phyloP scores from a whole-genome alignment of 2,113 vertebrate genomes.

The Himantopus leucocephalus region DNA sequence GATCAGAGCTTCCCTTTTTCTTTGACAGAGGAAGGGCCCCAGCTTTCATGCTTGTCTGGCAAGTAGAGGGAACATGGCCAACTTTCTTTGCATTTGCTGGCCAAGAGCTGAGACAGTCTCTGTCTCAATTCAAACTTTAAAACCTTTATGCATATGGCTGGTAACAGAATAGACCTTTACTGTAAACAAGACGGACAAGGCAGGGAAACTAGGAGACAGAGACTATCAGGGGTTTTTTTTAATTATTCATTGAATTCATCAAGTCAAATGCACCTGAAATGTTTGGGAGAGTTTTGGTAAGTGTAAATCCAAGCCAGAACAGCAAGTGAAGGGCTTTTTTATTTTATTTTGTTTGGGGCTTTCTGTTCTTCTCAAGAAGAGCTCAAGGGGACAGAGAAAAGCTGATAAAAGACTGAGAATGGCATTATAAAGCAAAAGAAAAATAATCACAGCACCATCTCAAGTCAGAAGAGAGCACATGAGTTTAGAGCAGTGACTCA shows the following conservation, averaged over 20 bases:
- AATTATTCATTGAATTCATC: background rate
- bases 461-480: background rate
- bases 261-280: background rate
- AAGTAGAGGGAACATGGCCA: constrained; percentile 41
- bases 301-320: background rate
- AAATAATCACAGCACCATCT: background rate
- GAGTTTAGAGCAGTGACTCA: background rate
- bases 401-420: background rate
- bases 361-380: background rate
- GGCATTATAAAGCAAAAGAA: background rate
- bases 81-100: constrained; percentile 28
- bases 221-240: rapidly evolving
- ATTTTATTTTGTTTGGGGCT: background rate
- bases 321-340: background rate
- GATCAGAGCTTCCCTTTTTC: constrained; percentile 7
- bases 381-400: background rate
- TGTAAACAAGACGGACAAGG: background rate
- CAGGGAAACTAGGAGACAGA: background rate
- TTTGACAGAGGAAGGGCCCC: constrained; percentile 1
- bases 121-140: constrained; percentile 33
- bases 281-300: background rate
- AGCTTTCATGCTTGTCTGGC: constrained; percentile 39
- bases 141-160: constrained; percentile 12
- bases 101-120: constrained; percentile 34
- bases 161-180: background rate